Evolutionary conservation across 2,113 vertebrate species (phyloP).

Genomic region (Amblyornis subalaris): DNA sequence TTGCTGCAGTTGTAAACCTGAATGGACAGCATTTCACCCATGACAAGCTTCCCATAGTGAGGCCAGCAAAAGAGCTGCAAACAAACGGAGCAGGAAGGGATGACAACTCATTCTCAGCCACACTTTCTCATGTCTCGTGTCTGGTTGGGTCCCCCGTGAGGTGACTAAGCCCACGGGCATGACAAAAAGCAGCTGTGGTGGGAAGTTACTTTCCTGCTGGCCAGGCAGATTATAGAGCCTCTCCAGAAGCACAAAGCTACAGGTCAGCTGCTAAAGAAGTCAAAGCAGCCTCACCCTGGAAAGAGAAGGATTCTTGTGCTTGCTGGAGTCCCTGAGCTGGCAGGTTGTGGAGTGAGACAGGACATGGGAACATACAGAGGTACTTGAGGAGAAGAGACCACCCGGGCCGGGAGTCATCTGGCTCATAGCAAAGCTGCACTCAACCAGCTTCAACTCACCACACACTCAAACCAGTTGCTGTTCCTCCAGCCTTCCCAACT

Average conservation of each 20-base stretch:
- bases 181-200: background rate
- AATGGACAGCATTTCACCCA: slow-evolving; percentile 78
- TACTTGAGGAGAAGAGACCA: background rate
- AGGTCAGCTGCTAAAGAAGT: background rate
- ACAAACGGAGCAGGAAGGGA: background rate
- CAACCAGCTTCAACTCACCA: background rate
- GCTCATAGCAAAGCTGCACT: accelerated
- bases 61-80: slow-evolving; percentile 88
- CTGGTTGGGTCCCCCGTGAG: background rate
- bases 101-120: background rate
- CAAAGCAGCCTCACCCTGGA: background rate
- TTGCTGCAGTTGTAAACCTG: slow-evolving; percentile 88
- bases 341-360: accelerated
- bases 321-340: background rate
- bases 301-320: background rate
- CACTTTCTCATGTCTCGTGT: accelerated
- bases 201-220: background rate
- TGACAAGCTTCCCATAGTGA: slow-evolving; percentile 79
- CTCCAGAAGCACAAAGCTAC: background rate
- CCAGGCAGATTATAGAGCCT: background rate
- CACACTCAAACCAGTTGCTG: accelerated
- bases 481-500: no score
- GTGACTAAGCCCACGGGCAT: accelerated
- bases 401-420: background rate
- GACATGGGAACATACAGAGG: accelerated